These are phyloP conservation scores for Genyomyrus donnyi DNA, from an alignment of 2,113 vertebrate genomes.

Conservation along the genomic window DNA sequence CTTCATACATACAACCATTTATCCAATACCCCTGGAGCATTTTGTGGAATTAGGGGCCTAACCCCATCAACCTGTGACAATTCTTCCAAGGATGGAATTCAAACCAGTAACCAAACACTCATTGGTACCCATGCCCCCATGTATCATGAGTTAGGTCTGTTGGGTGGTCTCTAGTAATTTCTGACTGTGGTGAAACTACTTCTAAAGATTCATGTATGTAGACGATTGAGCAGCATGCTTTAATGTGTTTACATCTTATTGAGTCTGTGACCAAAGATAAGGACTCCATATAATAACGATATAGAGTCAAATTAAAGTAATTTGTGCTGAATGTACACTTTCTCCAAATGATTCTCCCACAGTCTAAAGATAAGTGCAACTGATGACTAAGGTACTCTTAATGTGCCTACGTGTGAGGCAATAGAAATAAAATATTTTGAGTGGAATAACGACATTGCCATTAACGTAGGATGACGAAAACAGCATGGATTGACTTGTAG, in stretches of 20 bases:
- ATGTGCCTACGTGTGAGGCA: background rate
- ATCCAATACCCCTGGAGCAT: no score
- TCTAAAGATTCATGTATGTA: background rate
- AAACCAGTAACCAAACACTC: background rate
- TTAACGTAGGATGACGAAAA: background rate
- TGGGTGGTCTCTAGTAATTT: background rate
- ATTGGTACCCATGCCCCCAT: background rate
- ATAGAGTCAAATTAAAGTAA: background rate
- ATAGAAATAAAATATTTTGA: background rate
- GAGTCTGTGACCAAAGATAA: background rate
- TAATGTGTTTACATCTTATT: background rate
- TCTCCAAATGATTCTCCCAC: background rate
- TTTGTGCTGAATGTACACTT: background rate
- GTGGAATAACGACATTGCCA: background rate
- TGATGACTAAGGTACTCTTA: background rate
- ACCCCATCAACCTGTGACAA: background rate
- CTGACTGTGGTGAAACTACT: background rate
- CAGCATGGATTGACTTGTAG: background rate
- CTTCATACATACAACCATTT: background rate
- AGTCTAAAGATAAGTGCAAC: background rate
- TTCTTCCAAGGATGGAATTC: background rate
- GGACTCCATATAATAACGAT: background rate
- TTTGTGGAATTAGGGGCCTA: background rate
- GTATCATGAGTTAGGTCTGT: background rate
- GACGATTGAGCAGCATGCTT: background rate